Evolutionary conservation across 2,888 invertebrate species (phyloP).

Genomic region (Lasius fuliginosus): DNA sequence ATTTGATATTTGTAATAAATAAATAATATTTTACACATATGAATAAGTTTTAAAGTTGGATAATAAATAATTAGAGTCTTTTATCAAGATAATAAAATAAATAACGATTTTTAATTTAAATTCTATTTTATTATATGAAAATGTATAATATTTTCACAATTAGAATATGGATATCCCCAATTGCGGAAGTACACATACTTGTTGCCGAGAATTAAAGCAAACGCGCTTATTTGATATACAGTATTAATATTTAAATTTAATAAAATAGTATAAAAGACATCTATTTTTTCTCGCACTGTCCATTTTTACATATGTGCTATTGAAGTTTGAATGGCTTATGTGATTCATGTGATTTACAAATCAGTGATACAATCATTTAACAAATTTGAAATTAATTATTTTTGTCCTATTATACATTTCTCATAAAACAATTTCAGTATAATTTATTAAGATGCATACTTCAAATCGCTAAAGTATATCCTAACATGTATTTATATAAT

Average conservation of each 20-base stretch:
- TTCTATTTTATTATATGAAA: conserved; percentile 71
- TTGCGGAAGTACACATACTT: conserved; percentile 45
- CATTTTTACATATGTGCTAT: conserved; percentile 34
- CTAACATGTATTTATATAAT: conserved; percentile 33
- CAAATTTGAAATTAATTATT: conserved; percentile 37
- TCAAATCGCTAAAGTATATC: conserved; percentile 31
- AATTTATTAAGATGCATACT: conserved; percentile 21
- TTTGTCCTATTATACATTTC: conserved; percentile 48
- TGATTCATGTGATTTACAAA: conserved; percentile 40
- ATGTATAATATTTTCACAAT: conserved; percentile 65
- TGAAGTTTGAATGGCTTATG: conserved; percentile 27
- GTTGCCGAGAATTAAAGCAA: conserved; percentile 60
- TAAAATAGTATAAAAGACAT: conserved; percentile 71
- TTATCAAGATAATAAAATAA: conserved; percentile 3
- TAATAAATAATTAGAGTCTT: neutral
- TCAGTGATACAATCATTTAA: conserved; percentile 46
- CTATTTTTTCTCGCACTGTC: conserved; percentile 36
- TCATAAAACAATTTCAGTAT: conserved; percentile 30
- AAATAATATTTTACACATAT: neutral
- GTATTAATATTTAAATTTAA: conserved; percentile 60
- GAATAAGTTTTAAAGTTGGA: neutral
- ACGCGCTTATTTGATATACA: conserved; percentile 46
- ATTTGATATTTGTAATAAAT: neutral
- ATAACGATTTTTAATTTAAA: conserved; percentile 48
- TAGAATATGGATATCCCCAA: conserved; percentile 61